A percentile compares a stretch with the other conserved stretches of the same genome.
These are phyloP conservation scores for Euura saliciscinereae DNA, from an alignment of 1,140 invertebrate genomes.

Conservation along the genomic window DNA sequence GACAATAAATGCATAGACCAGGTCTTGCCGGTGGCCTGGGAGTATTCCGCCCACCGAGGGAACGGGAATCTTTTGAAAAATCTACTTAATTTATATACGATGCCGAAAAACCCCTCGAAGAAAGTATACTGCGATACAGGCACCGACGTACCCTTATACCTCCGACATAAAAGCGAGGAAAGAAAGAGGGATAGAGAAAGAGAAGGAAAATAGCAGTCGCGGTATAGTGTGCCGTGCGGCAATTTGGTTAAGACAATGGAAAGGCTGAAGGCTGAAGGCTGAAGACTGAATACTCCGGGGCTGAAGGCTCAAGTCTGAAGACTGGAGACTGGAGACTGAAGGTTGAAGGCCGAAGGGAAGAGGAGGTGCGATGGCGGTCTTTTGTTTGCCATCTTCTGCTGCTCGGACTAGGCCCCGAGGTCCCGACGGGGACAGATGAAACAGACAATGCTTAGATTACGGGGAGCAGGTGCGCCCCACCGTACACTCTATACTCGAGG, in stretches of 20 bases:
- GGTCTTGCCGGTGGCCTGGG: too few species aligned
- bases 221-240: neutral
- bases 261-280: neutral
- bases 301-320: neutral
- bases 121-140: neutral
- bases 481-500: neutral
- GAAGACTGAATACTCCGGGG: neutral
- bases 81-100: neutral
- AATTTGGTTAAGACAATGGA: neutral
- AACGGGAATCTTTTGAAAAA: neutral
- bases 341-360: neutral
- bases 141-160: too few species aligned
- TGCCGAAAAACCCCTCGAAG: neutral
- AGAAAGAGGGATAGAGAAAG: neutral
- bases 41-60: neutral
- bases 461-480: neutral
- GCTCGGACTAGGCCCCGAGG: neutral
- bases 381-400: slow-evolving; percentile 1
- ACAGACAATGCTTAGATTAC: slow-evolving; percentile 3
- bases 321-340: neutral
- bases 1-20: too few species aligned
- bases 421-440: neutral
- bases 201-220: neutral
- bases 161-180: neutral
- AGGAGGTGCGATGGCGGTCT: neutral